Percentiles rank a stretch among this genome's conserved stretches.
Evolutionary conservation across 2,888 invertebrate genomes (phyloP).

Genomic region (Acanthacorydalis orientalis): DNA sequence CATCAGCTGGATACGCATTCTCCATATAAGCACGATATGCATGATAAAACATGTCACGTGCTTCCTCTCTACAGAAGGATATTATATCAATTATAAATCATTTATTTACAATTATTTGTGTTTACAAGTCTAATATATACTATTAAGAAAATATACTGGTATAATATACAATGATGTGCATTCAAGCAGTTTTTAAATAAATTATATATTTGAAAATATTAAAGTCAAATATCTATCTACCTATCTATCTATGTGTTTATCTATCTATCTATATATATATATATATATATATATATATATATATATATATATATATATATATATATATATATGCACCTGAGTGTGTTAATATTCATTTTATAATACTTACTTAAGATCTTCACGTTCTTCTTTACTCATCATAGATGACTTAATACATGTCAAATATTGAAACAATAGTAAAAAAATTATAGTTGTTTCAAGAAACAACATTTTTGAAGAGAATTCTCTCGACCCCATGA

Average conservation of each 20-base stretch:
- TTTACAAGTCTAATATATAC: too few relatives aligned
- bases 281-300: too few relatives aligned
- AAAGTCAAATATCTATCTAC: too few relatives aligned
- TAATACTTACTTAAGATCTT: conserved; percentile 39
- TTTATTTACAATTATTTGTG: too few relatives aligned
- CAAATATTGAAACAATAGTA: neutral
- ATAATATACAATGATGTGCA: too few relatives aligned
- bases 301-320: too few relatives aligned
- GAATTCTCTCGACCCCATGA: conserved; percentile 4
- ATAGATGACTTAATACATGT: neutral
- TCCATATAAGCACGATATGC: conserved; percentile 93
- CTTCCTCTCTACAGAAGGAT: conserved; percentile 56
- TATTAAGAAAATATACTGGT: too few relatives aligned
- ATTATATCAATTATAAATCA: neutral
- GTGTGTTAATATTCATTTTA: neutral
- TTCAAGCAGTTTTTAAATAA: too few relatives aligned
- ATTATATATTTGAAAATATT: too few relatives aligned
- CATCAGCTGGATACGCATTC: conserved; percentile 96
- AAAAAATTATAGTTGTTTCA: conserved; percentile 1
- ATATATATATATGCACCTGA: too few relatives aligned
- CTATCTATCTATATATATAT: too few relatives aligned
- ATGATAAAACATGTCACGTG: conserved; percentile 92
- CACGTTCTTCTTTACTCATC: conserved; percentile 48
- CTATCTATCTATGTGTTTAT: too few relatives aligned
- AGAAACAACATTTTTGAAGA: neutral